Evolutionary conservation across 2,797 vertebrate genomes (phyloP).

Genomic region (Xenentodon cancila): DNA sequence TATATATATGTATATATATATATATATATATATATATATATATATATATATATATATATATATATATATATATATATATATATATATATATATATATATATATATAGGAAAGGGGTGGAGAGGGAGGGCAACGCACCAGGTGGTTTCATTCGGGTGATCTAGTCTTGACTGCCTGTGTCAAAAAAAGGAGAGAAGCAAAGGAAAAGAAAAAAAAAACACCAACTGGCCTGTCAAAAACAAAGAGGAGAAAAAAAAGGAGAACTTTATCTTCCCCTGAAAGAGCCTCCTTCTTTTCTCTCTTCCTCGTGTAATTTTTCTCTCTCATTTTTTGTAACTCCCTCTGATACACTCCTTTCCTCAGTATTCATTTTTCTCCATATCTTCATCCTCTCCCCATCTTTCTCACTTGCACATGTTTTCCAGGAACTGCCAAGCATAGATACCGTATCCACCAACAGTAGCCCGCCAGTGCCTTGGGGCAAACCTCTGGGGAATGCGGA

Average conservation of each 20-base stretch:
- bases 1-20: too few relatives aligned
- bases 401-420: slow-evolving; percentile 81
- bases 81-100: too few relatives aligned
- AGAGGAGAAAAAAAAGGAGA: slow-evolving; percentile 65
- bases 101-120: too few relatives aligned
- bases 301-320: slow-evolving; percentile 50
- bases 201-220: slow-evolving; percentile 68
- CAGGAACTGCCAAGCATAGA: slow-evolving; percentile 79
- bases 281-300: slow-evolving; percentile 59
- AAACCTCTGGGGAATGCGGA: slow-evolving; percentile 64
- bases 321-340: slow-evolving; percentile 39
- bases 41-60: too few relatives aligned
- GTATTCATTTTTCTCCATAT: slow-evolving; percentile 35
- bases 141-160: slow-evolving; percentile 81
- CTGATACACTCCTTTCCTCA: slow-evolving; percentile 40
- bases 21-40: too few relatives aligned
- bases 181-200: slow-evolving; percentile 30
- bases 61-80: too few relatives aligned
- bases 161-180: slow-evolving; percentile 72
- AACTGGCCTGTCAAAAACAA: slow-evolving; percentile 71
- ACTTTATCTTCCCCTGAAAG: slow-evolving; percentile 72
- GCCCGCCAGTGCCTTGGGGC: slow-evolving; percentile 71
- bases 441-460: slow-evolving; percentile 85
- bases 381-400: slow-evolving; percentile 76
- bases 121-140: slow-evolving; percentile 74